phyloP scores from a whole-genome alignment of 2,888 invertebrate species.

The Perithous albicinctus region DNA sequence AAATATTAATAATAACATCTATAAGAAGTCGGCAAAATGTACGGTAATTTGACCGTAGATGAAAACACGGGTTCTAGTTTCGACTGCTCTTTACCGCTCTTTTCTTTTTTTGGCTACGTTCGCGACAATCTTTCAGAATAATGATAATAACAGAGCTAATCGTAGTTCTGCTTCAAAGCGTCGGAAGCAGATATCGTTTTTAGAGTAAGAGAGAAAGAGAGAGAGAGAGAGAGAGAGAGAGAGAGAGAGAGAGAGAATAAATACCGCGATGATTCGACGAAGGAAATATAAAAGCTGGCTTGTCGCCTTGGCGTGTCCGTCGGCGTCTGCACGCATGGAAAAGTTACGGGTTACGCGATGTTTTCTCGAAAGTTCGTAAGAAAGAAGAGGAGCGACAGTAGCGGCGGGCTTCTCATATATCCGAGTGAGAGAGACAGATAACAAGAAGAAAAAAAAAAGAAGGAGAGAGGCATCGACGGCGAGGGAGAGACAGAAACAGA shows the following conservation, averaged over 20 bases:
- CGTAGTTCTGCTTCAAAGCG: slow-evolving; percentile 9
- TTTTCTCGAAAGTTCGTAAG: slow-evolving; percentile 82
- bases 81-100: slow-evolving; percentile 37
- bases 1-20: no score
- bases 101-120: slow-evolving; percentile 33
- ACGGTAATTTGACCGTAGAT: no score
- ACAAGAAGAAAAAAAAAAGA: neutral
- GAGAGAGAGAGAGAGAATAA: slow-evolving; percentile 10
- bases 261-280: neutral
- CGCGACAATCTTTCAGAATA: slow-evolving; percentile 39
- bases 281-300: slow-evolving; percentile 35
- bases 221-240: slow-evolving; percentile 24
- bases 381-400: slow-evolving; percentile 68
- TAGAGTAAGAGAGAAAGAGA: slow-evolving; percentile 31
- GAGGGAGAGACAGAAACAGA: neutral
- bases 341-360: slow-evolving; percentile 74
- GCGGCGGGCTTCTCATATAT: slow-evolving; percentile 31
- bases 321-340: slow-evolving; percentile 61
- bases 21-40: no score
- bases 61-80: no score
- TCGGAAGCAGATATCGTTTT: slow-evolving; percentile 16
- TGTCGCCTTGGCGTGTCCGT: slow-evolving; percentile 22
- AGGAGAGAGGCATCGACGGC: no score
- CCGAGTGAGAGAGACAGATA: slow-evolving; percentile 39
- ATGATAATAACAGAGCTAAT: slow-evolving; percentile 42